Evolutionary conservation across 2,888 invertebrate species (phyloP).

Genomic region (Steinernema scapterisci): DNA sequence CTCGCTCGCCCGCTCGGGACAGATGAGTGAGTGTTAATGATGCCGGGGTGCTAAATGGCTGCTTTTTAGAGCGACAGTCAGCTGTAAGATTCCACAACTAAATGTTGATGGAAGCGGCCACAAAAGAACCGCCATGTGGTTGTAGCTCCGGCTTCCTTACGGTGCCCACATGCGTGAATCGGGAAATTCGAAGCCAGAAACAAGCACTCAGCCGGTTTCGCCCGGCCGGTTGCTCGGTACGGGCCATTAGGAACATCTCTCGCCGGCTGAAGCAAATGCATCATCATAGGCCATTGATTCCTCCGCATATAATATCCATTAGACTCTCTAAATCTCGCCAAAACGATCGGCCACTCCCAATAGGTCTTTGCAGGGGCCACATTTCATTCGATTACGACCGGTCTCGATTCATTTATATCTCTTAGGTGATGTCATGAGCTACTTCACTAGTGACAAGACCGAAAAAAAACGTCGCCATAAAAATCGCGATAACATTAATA

Average conservation of each 20-base stretch:
- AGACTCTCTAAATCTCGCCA: conserved; percentile 3
- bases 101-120: not conserved
- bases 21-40: conserved; percentile 13
- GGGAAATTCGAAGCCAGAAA: not conserved
- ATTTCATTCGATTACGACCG: not conserved
- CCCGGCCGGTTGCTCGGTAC: too few relatives aligned
- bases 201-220: not conserved
- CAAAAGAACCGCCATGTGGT: conserved; percentile 10
- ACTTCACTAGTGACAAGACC: not conserved
- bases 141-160: not conserved
- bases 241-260: conserved; percentile 2
- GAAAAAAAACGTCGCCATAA: not conserved
- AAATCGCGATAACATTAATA: conserved; percentile 4
- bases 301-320: conserved; percentile 24
- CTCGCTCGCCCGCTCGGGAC: not conserved
- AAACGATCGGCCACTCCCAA: conserved; percentile 6
- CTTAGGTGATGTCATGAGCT: conserved; percentile 3
- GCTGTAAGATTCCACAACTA: conserved; percentile 11
- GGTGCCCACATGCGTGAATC: conserved; percentile 1
- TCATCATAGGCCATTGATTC: conserved; percentile 18
- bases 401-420: conserved; percentile 5
- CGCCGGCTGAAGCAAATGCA: conserved; percentile 9
- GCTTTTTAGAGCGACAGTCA: conserved; percentile 6
- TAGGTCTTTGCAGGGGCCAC: not conserved
- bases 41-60: not conserved